Conservation (phyloP, 2,888 invertebrate species). For the Caenorhabditis plicata region DNA sequence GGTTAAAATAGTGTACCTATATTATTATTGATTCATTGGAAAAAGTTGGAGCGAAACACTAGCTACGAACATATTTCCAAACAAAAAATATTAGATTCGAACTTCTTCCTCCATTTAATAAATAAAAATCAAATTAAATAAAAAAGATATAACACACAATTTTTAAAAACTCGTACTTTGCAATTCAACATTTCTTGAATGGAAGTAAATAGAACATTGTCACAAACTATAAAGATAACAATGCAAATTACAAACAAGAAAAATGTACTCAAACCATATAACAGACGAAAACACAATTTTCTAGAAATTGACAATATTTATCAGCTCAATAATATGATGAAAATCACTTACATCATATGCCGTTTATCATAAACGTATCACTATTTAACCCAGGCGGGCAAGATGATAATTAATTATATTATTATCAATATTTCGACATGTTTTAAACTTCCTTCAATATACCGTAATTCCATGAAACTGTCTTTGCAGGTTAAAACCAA, state of each 20-base stretch:
- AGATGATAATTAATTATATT: constrained; percentile 7
- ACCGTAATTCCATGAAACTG: neutral
- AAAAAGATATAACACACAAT: too few species aligned
- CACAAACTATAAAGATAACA: neutral
- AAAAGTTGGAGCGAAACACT: too few species aligned
- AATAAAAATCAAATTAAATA: too few species aligned
- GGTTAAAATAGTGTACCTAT: too few species aligned
- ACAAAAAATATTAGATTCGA: too few species aligned
- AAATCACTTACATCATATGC: constrained; percentile 30
- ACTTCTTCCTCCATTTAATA: too few species aligned
- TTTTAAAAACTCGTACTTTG: too few species aligned
- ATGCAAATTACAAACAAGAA: neutral
- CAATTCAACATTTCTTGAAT: too few species aligned
- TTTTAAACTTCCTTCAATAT: neutral
- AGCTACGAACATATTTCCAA: too few species aligned
- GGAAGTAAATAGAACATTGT: neutral
- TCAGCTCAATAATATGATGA: constrained; percentile 25
- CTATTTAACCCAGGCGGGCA: constrained; percentile 8
- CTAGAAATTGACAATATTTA: constrained; percentile 10
- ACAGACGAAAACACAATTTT: constrained; percentile 4
- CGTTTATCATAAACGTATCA: constrained; percentile 15
- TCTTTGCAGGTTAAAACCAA: neutral
- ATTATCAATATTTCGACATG: neutral
- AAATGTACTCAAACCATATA: neutral
- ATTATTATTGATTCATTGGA: too few species aligned